A percentile compares a stretch with the other conserved stretches of the same genome.
These are phyloP conservation scores for Neolamprologus sp. DNA, from an alignment of 2,113 vertebrate genomes.

Conservation along the genomic window DNA sequence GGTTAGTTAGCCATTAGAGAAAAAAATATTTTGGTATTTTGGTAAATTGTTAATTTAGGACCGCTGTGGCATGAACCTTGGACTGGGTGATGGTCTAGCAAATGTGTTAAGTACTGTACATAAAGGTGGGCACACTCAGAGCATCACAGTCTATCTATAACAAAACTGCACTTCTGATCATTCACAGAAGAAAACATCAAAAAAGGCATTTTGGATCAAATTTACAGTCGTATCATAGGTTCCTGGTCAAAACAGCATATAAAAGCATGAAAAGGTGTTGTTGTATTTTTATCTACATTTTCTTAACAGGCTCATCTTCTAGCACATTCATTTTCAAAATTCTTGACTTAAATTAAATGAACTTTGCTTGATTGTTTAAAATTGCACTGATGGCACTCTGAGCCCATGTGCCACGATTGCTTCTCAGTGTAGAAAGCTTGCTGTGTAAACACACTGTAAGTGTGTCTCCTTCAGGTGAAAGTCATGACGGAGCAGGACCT, in stretches of 20 bases:
- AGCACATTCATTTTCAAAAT: neutral
- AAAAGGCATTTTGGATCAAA: neutral
- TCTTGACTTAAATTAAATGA: neutral
- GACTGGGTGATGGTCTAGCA: neutral
- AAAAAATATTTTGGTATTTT: neutral
- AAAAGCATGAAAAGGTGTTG: neutral
- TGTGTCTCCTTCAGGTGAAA: conserved; percentile 77
- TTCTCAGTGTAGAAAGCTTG: neutral
- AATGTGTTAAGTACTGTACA: neutral
- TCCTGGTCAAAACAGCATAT: neutral
- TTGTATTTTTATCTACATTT: neutral
- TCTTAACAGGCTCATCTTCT: neutral
- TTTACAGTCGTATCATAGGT: neutral
- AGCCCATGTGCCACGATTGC: neutral
- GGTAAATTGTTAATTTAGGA: neutral
- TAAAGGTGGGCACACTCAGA: neutral
- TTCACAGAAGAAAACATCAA: neutral
- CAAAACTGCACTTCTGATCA: neutral
- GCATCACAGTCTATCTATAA: neutral
- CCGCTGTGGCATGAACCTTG: neutral
- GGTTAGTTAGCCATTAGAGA: neutral
- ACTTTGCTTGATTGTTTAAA: neutral
- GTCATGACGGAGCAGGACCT: conserved; percentile 90
- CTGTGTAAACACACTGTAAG: neutral
- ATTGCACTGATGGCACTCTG: neutral